Evolutionary conservation across 1,140 invertebrate species (phyloP), one percentile per base, ranked within the genome.

Genomic region (Leptinotarsa defecta): DNA sequence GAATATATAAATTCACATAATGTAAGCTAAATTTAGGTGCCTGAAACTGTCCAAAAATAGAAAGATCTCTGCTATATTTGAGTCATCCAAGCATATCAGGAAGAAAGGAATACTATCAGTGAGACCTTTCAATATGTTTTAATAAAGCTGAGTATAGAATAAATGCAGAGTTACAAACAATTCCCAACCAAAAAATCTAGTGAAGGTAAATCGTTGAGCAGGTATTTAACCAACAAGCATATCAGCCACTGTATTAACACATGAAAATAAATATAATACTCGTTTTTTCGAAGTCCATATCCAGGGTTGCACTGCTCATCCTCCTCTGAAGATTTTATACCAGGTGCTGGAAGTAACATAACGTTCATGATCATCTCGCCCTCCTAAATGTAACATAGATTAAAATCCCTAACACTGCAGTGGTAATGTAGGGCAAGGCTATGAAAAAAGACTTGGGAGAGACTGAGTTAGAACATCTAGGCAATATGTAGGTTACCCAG

Each of bases 161-260:
- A 77, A 81, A 80, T 80, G 78, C 79, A 79, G 74, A 74, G 78
- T 77, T 77, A 77, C 79, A 81, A 69, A 61, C 48, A 80, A 78
- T 78, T 81, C 80, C 81, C 81, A 82, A 82, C 77, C 80, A 81
- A 81, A 74, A 81, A 82, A 80, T 82, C 81, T 82, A 82, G 81
- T 82, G 81, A 81, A 82, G 81, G 81, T 81, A 82, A 81, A 80
- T 82, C 80, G 80, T 82, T 82, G 81, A 82, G 81, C 81, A 79
- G 81, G 81, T 81, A 82, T 79, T 75, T 80, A 82, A 82, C 81
- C 81, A 82, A 82, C 81, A 82, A 82, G 81, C 81, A 82, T 61
- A 73, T 82, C 81, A 82, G 81, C 81, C 81, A 82, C 80, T 82
- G 81, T 82, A 80, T 82, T 81, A 81, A 82, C 80, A 82, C 80